Conservation (phyloP, 2,797 vertebrate genomes). For the Premnoplex brunnescens region DNA sequence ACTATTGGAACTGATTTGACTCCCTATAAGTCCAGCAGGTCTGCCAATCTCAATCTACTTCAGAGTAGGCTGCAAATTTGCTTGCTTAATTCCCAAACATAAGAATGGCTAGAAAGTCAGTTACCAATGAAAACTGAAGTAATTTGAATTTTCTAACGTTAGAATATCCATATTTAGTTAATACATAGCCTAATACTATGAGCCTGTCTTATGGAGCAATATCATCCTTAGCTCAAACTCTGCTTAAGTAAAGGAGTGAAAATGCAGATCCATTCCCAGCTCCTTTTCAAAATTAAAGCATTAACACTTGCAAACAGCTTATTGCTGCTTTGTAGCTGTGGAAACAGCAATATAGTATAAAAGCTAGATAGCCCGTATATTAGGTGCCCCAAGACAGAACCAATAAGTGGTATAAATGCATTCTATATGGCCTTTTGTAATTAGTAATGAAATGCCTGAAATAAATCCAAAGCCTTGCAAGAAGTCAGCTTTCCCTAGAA, state of each 20-base stretch:
- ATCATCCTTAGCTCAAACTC: neutral
- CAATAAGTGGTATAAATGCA: constrained; percentile 24
- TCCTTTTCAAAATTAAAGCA: constrained; percentile 3
- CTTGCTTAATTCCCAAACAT: neutral
- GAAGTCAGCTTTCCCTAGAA: constrained; percentile 68
- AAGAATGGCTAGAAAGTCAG: neutral
- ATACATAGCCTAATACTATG: neutral
- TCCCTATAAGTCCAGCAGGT: neutral
- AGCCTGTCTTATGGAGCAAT: neutral
- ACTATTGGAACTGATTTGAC: neutral
- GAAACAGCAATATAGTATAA: constrained; percentile 25
- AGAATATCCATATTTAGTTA: neutral
- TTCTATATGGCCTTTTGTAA: constrained; percentile 37
- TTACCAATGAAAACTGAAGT: neutral
- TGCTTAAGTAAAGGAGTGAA: neutral
- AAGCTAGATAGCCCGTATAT: constrained; percentile 13
- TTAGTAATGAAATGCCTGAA: constrained; percentile 59
- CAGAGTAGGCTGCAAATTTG: neutral
- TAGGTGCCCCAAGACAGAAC: constrained; percentile 46
- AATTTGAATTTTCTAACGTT: neutral
- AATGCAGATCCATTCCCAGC: neutral
- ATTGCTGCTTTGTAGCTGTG: neutral
- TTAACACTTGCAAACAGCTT: neutral
- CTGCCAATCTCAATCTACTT: neutral
- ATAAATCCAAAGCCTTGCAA: constrained; percentile 59